Evolutionary conservation across 1,140 invertebrate species (phyloP), one percentile per base, ranked within the genome.

Genomic region (Papilio helenus): DNA sequence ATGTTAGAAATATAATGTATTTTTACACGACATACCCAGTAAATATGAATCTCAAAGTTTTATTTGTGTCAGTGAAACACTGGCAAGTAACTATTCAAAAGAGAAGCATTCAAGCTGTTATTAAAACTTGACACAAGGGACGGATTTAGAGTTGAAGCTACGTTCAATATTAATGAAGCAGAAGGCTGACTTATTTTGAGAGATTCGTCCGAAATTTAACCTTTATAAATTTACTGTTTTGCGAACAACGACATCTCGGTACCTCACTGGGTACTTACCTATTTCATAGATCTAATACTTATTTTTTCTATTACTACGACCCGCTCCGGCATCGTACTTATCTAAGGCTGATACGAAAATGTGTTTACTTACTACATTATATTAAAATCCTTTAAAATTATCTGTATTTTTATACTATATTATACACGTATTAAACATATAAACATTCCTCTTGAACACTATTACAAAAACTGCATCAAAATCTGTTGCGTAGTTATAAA

Each of bases 141-240:
- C 58, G 58, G 58, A 61, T 61, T 61, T 61, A 23, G 20, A 61
- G 58, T 61, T 61, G 58, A 23, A 61, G 58, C 58, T 1, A 61
- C 58, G 58, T 61, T 61, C 20, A 61, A 61, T 23, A 61, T 61
- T 61, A 61, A 61, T 61, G 58, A 61, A 61, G 58, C 58, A 26
- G 58, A 61, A 61, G 20, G 58, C 20, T 23, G 58, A 58, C 55
- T 58, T 58, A 58, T 58, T 58, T 58, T 58, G 55, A 20, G 55
- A 61, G 23, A 26, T 61, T 61, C 3, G 23, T 61, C 58, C 23
- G 9, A 61, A 58, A 58, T 58, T 58, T 20, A 61, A 61, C 20
- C 20, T 61, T 61, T 26, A 23, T 58, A 58, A 58, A 58, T 58
- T 58, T 58, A 58, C 55, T 58, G 23, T 58, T 58, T 58, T 2